Evolutionary conservation across 2,888 invertebrate genomes (phyloP).

Genomic region (Eutolmus rufibarbis): DNA sequence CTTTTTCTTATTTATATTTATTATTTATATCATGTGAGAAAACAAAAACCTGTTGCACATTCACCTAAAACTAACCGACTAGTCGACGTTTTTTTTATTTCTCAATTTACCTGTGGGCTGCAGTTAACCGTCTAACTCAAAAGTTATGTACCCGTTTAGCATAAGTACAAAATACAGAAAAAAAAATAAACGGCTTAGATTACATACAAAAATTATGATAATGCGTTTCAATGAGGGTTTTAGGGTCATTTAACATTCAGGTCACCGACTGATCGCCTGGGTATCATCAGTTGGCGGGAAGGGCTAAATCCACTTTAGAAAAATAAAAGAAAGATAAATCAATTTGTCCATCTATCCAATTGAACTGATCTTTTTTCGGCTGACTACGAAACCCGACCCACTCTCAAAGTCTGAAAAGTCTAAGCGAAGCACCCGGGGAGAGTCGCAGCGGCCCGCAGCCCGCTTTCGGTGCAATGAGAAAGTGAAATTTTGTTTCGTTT

Average conservation of each 20-base stretch:
- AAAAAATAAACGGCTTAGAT: neutral
- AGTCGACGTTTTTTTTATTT: neutral
- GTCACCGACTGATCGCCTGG: neutral
- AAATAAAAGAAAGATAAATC: neutral
- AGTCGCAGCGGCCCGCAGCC: neutral
- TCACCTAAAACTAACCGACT: neutral
- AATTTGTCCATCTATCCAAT: neutral
- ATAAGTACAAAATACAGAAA: neutral
- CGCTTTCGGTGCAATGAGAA: neutral
- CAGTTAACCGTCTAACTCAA: neutral
- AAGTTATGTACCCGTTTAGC: neutral
- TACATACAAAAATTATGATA: neutral
- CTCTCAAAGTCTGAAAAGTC: neutral
- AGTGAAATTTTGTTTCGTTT: neutral
- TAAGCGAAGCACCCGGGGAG: neutral
- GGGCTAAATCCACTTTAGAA: neutral
- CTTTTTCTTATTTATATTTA: neutral
- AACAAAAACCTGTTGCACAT: neutral
- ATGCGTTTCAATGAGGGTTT: neutral
- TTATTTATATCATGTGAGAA: neutral
- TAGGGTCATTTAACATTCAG: slow-evolving; percentile 15
- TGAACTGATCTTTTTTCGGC: neutral
- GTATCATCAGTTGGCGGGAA: neutral
- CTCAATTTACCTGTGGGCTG: neutral
- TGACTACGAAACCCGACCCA: neutral